Evolutionary conservation across 2,113 vertebrate genomes (phyloP), one percentile per base, ranked within the genome.

Genomic region (Toxotes chatareus): DNA sequence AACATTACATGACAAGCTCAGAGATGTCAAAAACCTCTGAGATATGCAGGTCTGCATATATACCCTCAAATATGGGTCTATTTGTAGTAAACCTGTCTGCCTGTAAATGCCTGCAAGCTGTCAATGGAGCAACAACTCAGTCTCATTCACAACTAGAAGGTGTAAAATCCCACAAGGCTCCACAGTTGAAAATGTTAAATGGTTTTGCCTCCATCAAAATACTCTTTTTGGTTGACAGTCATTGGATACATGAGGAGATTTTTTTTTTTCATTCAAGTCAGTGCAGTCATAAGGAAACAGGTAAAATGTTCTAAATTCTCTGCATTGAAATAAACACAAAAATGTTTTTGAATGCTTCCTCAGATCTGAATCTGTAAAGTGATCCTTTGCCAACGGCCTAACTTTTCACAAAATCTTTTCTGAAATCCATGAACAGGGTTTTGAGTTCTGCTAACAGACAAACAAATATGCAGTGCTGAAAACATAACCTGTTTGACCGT

Each of bases 1-100:
- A 61, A n/a, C 12, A 19, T 19, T 14, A n/a, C 14, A 75, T 53
- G 66, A 67, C 44, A 76, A 60, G 21, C 17, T 68, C 56, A 65
- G 13, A 6, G 14, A 59, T 42, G 19, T 71, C 0, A 56, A 17
- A 66, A n/a, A 2, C 36, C 6, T 21, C 17, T 21, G 46, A 63
- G 14, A 60, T 59, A 49, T 36, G 27, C 31, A 53, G 32, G 14
- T 16, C 42, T 17, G 59, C 51, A 53, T 31, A 40, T 11, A 55
- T 62, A 53, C 7, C 56, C 62, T 27, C 40, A 60, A 38, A 38
- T 38, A 38, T 4, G 7, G 36, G 36, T 7, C 36, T 38, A 47
- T 47, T 76, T 71, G 31, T 21, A 46, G 21, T 7, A 46, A 75
- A 69, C 7, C 34, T 32, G 5, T 1, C 73, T 36, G 53, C 32